These are phyloP conservation scores for Pristiophorus japonicus DNA, from an alignment of 2,113 vertebrate species.

Conservation along the genomic window DNA sequence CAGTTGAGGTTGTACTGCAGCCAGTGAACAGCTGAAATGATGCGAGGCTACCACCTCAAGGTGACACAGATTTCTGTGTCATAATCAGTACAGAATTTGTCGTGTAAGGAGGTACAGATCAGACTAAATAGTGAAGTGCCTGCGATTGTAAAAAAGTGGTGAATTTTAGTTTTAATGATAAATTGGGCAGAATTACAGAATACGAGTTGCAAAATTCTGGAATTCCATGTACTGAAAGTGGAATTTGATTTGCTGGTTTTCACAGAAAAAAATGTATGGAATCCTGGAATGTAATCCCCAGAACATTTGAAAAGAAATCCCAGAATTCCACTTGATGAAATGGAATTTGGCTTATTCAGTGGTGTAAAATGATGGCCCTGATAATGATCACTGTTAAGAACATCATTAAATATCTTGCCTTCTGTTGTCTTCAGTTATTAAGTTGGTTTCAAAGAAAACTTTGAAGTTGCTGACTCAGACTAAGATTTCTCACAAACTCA, in stretches of 20 bases:
- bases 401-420: background rate
- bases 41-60: background rate
- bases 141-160: background rate
- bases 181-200: background rate
- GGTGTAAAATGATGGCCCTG: background rate
- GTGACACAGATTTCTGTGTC: background rate
- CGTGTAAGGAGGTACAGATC: background rate
- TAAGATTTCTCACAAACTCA: too few species aligned
- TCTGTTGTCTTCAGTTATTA: background rate
- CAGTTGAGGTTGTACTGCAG: background rate
- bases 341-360: background rate
- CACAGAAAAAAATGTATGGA: background rate
- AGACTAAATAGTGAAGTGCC: background rate
- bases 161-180: background rate
- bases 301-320: background rate
- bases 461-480: background rate
- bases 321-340: background rate
- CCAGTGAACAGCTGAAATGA: background rate
- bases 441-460: background rate
- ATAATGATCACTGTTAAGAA: background rate
- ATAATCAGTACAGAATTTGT: background rate
- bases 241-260: background rate
- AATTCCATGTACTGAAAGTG: background rate
- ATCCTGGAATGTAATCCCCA: background rate
- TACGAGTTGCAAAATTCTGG: background rate